A percentile compares a stretch with the other conserved stretches of the same genome.
These are phyloP conservation scores for Xylophagus ater DNA, from an alignment of 2,888 invertebrate genomes.

Conservation along the genomic window DNA sequence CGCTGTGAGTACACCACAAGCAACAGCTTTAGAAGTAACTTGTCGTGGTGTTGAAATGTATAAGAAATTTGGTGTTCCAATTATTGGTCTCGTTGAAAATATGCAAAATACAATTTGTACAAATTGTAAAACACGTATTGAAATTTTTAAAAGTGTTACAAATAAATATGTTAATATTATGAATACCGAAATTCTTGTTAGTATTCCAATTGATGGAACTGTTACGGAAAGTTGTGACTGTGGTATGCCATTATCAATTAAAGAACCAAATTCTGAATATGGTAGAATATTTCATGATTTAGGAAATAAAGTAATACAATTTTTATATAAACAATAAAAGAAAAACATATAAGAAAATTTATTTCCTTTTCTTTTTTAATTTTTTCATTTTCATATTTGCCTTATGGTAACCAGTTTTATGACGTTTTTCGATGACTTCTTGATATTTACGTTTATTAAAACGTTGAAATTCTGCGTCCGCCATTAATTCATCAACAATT, in stretches of 20 bases:
- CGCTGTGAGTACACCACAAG: conserved; percentile 89
- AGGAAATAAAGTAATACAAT: conserved; percentile 18
- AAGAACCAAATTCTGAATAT: conserved; percentile 29
- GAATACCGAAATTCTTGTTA: conserved; percentile 53
- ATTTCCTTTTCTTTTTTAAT: conserved; percentile 32
- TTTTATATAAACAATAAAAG: conserved; percentile 14
- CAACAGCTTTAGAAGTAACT: conserved; percentile 76
- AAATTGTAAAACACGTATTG: conserved; percentile 60
- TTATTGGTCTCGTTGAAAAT: conserved; percentile 83
- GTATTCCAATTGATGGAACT: conserved; percentile 35
- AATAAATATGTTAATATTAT: conserved; percentile 51
- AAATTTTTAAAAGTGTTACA: conserved; percentile 61
- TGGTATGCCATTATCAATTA: conserved; percentile 32
- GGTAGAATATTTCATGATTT: conserved; percentile 25
- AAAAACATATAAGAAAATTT: background rate
- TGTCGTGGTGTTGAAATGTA: conserved; percentile 82
- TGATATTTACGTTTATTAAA: conserved; percentile 71
- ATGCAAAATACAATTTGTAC: conserved; percentile 74
- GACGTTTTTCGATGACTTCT: conserved; percentile 61
- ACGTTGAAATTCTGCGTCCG: conserved; percentile 74
- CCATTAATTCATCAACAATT: conserved; percentile 85
- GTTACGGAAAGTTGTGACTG: conserved; percentile 34
- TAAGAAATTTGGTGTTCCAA: conserved; percentile 65
- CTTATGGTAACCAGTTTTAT: conserved; percentile 58
- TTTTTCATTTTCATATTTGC: conserved; percentile 64